Evolutionary conservation across 2,113 vertebrate species (phyloP), one percentile per base, ranked within the genome.

Genomic region (Hippocampus abdominalis): DNA sequence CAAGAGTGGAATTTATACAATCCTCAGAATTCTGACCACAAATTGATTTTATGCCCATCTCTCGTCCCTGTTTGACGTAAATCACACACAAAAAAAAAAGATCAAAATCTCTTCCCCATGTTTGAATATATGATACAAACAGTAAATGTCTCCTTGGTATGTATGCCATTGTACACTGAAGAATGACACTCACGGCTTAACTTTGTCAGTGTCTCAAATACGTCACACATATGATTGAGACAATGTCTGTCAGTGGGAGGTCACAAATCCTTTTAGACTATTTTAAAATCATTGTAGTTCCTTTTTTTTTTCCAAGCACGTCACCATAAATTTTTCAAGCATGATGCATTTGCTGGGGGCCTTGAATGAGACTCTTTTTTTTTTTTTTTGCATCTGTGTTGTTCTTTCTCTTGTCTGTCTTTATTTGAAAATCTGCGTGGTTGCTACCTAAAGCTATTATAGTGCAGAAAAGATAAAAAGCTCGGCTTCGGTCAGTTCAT

Each of bases 371-470:
- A 66, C 23, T 32, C 64, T 66, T 80, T 81, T 79, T 64, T 81
- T 64, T 81, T 77, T 81, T 16, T 7, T 60, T 18, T 64, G 65
- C 48, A 67, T 51, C 71, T 49, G 20, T 69, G 48, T 68, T 78
- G 3, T 75, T 72, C 62, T 66, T 62, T 51, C 40, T 63, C 57
- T 69, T 27, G 56, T 73, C 79, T 82, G 75, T 68, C 70, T 61
- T 59, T 80, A 74, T 81, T 82, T 13, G 21, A 40, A 46, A 81
- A 71, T 79, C 59, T 42, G 49, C 71, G 46, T 81, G 75, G 77
- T 82, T 81, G 65, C 74, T 80, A 87, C 74, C 80, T 71, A 75
- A 76, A 82, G 80, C 81, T 57, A 75, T 62, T 83, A 69, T 53
- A 67, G 56, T 27, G 67, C 54, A 69, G 64, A 67, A 75, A 76